Conservation (phyloP, 2,888 invertebrate species). For the Platypus cylindrus region DNA sequence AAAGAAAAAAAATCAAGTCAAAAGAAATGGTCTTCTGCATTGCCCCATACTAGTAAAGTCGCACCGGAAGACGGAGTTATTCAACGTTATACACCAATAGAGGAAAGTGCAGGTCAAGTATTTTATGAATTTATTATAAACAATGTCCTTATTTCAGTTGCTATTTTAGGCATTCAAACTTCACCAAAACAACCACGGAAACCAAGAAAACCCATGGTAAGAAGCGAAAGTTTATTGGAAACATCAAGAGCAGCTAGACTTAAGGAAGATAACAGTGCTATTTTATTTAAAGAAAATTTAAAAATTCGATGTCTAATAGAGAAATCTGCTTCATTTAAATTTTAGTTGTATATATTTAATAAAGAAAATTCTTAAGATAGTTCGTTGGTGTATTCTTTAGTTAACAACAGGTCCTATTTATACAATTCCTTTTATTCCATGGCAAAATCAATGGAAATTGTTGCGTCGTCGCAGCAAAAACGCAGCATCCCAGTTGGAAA, state of each 20-base stretch:
- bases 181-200: slow-evolving; percentile 4
- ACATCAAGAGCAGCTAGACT: slow-evolving; percentile 31
- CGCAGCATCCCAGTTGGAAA: slow-evolving; percentile 15
- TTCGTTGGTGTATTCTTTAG: too few species aligned
- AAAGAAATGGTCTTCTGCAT: slow-evolving; percentile 29
- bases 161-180: slow-evolving; percentile 10
- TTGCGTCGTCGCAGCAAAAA: slow-evolving; percentile 29
- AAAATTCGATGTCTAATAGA: slow-evolving; percentile 26
- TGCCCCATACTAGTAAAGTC: slow-evolving; percentile 21
- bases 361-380: too few species aligned
- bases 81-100: slow-evolving; percentile 31
- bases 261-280: slow-evolving; percentile 27
- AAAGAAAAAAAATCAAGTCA: slow-evolving; percentile 18
- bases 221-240: slow-evolving; percentile 23
- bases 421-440: too few species aligned
- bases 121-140: background rate
- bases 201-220: slow-evolving; percentile 7
- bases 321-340: slow-evolving; percentile 25
- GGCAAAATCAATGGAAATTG: slow-evolving; percentile 31
- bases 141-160: background rate
- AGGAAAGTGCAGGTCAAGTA: slow-evolving; percentile 28
- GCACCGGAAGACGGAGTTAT: slow-evolving; percentile 13
- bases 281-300: slow-evolving; percentile 27
- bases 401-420: too few species aligned
- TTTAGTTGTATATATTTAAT: too few species aligned